These are phyloP conservation scores for Ladona fulva DNA, from an alignment of 1,140 invertebrate species.

Conservation along the genomic window DNA sequence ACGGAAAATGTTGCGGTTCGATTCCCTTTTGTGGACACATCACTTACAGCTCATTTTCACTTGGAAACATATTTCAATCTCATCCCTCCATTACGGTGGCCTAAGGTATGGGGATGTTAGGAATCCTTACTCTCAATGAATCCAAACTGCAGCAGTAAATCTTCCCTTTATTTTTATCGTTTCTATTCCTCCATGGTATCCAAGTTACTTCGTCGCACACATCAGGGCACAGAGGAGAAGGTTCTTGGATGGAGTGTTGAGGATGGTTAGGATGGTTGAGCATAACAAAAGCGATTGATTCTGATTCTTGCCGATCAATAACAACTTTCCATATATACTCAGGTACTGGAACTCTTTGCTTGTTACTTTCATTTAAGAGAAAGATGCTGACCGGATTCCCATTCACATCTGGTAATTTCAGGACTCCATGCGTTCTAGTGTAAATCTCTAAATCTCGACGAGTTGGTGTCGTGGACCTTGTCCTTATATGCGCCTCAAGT, in stretches of 20 bases:
- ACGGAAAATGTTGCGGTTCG: too few species aligned
- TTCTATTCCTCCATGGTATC: constrained; percentile 20
- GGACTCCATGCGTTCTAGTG: constrained; percentile 41
- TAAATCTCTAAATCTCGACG: constrained; percentile 26
- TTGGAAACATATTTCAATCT: too few species aligned
- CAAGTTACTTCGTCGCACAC: constrained; percentile 24
- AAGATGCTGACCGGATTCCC: constrained; percentile 36
- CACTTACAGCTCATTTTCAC: too few species aligned
- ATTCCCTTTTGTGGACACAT: too few species aligned
- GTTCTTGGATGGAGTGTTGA: neutral
- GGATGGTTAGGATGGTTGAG: constrained; percentile 22
- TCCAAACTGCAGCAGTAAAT: constrained; percentile 22
- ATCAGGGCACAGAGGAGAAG: constrained; percentile 16
- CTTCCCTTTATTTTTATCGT: constrained; percentile 21
- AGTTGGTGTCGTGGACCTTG: neutral
- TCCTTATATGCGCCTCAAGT: neutral
- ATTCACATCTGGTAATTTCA: constrained; percentile 35
- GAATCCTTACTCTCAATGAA: too few species aligned
- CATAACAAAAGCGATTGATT: constrained; percentile 20
- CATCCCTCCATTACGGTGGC: too few species aligned
- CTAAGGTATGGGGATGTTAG: too few species aligned
- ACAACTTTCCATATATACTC: constrained; percentile 17
- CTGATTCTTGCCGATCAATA: constrained; percentile 12
- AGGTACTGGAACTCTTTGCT: neutral
- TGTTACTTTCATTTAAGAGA: too few species aligned